Evolutionary conservation across 2,113 vertebrate species (phyloP).

Genomic region (Heteronetta atricapilla): DNA sequence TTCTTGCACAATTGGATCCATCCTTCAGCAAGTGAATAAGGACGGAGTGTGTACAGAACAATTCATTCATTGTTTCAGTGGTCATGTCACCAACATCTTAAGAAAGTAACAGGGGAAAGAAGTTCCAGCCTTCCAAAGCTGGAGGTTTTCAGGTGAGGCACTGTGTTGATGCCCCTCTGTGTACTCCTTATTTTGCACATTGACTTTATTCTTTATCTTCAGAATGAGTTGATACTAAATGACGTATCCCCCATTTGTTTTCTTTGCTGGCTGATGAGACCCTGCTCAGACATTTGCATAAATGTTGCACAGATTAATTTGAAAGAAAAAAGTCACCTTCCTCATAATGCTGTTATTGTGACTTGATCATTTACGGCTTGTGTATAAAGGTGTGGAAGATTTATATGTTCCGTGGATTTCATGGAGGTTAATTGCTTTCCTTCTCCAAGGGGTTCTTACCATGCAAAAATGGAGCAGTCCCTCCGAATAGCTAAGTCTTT

Average conservation of each 20-base stretch:
- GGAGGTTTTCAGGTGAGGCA: neutral
- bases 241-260: neutral
- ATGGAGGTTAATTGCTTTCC: constrained; percentile 52
- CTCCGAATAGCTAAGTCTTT: neutral
- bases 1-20: neutral
- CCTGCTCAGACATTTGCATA: neutral
- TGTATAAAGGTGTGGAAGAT: neutral
- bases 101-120: neutral
- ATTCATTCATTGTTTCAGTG: neutral
- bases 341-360: neutral
- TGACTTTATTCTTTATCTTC: neutral
- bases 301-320: neutral
- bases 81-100: neutral
- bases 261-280: neutral
- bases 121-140: neutral
- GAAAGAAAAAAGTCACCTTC: neutral
- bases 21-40: neutral
- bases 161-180: neutral
- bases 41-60: neutral
- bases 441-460: constrained; percentile 41
- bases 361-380: neutral
- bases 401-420: neutral
- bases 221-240: neutral
- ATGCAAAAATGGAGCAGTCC: constrained; percentile 33
- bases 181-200: neutral